Conservation (phyloP, 2,797 vertebrate species). For the Myoxocephalus aenaeus region DNA sequence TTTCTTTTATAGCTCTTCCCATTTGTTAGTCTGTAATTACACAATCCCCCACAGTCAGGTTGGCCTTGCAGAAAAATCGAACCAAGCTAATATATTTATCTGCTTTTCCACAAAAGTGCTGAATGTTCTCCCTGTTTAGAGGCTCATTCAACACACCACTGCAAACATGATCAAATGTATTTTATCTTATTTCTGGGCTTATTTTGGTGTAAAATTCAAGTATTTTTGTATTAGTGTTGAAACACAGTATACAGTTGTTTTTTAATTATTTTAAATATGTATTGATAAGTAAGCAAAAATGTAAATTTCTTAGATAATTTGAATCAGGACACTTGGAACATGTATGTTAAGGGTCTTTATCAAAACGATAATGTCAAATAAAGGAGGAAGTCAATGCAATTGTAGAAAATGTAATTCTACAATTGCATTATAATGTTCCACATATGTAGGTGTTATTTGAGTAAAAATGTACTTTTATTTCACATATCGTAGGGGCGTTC, state of each 20-base stretch:
- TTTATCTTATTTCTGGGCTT: neutral
- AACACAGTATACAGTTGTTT: neutral
- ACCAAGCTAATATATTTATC: slow-evolving; percentile 16
- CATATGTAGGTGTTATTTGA: neutral
- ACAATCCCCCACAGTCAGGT: slow-evolving; percentile 10
- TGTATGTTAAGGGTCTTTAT: neutral
- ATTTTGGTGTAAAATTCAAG: neutral
- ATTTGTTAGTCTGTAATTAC: slow-evolving; percentile 15
- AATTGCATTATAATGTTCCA: neutral
- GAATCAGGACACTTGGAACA: neutral
- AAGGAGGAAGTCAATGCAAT: too few relatives aligned
- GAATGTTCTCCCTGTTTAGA: neutral
- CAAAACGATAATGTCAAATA: neutral
- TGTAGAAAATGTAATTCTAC: neutral
- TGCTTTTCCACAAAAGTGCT: slow-evolving; percentile 4
- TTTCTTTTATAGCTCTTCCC: slow-evolving; percentile 10
- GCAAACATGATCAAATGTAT: neutral
- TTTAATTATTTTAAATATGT: neutral
- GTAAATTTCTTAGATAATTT: neutral
- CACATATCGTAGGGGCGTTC: neutral
- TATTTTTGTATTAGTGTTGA: neutral
- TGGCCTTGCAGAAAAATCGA: slow-evolving; percentile 20
- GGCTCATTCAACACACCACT: slow-evolving; percentile 5
- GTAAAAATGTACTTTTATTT: neutral
- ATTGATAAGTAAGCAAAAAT: too few relatives aligned